Evolutionary conservation across 2,888 invertebrate genomes (phyloP).

Genomic region (Lamproptera curius): DNA sequence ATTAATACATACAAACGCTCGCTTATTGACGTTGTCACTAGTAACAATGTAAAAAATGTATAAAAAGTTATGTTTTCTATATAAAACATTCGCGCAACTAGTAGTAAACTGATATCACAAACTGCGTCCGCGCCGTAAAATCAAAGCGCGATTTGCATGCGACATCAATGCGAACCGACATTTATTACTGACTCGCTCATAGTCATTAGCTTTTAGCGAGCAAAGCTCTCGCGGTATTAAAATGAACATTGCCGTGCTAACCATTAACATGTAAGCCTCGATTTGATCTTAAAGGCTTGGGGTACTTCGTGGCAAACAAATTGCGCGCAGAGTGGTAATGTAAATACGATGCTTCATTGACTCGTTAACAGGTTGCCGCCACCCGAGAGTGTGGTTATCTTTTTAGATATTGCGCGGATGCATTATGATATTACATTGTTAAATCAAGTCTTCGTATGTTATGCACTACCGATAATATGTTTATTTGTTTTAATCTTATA

Average conservation of each 20-base stretch:
- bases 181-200: constrained; percentile 46
- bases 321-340: constrained; percentile 17
- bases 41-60: no score
- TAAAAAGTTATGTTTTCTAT: no score
- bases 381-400: background rate
- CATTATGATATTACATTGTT: background rate
- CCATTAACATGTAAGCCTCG: constrained; percentile 30
- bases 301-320: constrained; percentile 16
- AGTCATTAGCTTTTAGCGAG: constrained; percentile 45
- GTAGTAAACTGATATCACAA: constrained; percentile 38
- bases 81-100: no score
- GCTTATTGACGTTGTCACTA: no score
- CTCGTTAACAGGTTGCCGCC: background rate
- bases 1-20: no score
- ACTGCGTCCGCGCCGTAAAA: constrained; percentile 31
- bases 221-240: constrained; percentile 29
- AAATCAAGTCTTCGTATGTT: no score
- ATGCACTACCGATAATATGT: no score
- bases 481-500: no score
- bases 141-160: constrained; percentile 59
- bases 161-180: constrained; percentile 44
- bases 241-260: constrained; percentile 31
- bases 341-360: constrained; percentile 16
- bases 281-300: constrained; percentile 23
- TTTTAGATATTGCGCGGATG: constrained; percentile 1